These are phyloP conservation scores for Diprion similis DNA, from an alignment of 1,140 invertebrate species.

Conservation along the genomic window DNA sequence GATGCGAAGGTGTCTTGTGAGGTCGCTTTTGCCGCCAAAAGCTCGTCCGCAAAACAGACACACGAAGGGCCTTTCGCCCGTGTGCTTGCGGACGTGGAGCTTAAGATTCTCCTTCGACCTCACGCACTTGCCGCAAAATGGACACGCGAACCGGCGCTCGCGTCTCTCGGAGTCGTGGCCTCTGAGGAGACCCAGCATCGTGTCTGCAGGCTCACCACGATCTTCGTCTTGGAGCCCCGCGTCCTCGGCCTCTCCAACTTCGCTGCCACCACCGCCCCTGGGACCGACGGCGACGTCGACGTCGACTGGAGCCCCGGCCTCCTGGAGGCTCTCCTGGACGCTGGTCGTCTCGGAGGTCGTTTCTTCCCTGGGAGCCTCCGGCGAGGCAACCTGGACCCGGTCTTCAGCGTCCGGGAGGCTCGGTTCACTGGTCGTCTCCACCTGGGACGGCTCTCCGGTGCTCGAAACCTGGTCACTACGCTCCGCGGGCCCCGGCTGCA, in stretches of 20 bases:
- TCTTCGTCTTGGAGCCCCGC: conserved; percentile 36
- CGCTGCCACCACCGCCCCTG: conserved; percentile 37
- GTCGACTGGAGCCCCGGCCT: conserved; percentile 9
- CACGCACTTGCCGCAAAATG: conserved; percentile 89
- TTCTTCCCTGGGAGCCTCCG: conserved; percentile 39
- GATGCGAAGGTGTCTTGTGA: conserved; percentile 84
- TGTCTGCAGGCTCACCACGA: conserved; percentile 30
- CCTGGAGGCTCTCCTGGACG: conserved; percentile 36
- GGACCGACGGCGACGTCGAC: conserved; percentile 24
- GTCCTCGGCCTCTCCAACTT: conserved; percentile 37
- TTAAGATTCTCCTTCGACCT: conserved; percentile 88
- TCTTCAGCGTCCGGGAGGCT: conserved; percentile 47
- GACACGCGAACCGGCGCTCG: conserved; percentile 77
- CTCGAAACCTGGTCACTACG: conserved; percentile 74
- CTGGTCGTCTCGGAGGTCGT: conserved; percentile 43
- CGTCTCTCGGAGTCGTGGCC: conserved; percentile 51
- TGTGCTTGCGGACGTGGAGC: conserved; percentile 87
- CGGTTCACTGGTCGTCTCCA: conserved; percentile 54
- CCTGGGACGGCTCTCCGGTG: conserved; percentile 71
- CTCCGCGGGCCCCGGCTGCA: conserved; percentile 54
- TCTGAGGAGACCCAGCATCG: conserved; percentile 30
- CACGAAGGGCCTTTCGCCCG: conserved; percentile 85
- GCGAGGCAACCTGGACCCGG: conserved; percentile 20
- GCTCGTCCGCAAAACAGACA: conserved; percentile 86
- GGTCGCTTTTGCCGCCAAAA: conserved; percentile 85